These are phyloP conservation scores for Panagrolaimus sp. DNA, from an alignment of 1,140 invertebrate species.

Conservation along the genomic window DNA sequence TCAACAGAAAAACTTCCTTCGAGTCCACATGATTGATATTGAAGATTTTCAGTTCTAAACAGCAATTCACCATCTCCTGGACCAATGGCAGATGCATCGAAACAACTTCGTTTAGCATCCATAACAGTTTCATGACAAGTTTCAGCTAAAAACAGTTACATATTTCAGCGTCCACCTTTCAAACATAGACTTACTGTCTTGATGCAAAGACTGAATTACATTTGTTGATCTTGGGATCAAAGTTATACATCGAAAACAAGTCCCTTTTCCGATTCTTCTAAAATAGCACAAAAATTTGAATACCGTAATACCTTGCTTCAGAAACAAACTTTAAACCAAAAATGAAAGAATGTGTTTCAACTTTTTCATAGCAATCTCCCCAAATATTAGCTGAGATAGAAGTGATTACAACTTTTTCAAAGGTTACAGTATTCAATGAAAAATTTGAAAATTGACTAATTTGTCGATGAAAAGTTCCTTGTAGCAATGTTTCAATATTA, in stretches of 20 bases:
- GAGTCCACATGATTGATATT: neutral
- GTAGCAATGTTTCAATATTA: no score
- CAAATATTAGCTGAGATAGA: neutral
- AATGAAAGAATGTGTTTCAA: neutral
- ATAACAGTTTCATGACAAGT: neutral
- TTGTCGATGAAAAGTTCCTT: no score
- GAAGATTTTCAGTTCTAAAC: neutral
- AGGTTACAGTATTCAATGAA: no score
- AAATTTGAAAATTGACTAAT: no score
- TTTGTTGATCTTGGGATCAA: neutral
- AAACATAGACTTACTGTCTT: neutral
- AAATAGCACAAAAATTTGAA: neutral
- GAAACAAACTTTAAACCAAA: neutral
- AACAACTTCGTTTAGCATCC: neutral
- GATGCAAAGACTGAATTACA: neutral
- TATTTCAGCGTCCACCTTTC: no score
- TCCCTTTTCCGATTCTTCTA: neutral
- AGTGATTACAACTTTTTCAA: no score
- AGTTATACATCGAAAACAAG: conserved; percentile 4
- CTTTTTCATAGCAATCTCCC: conserved; percentile 8
- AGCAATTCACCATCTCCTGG: neutral
- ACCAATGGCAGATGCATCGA: neutral
- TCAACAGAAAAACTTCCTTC: neutral
- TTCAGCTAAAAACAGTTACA: neutral
- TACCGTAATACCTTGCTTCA: neutral